Evolutionary conservation across 2,888 invertebrate genomes (phyloP), one percentile per base, ranked within the genome.

Genomic region (Leptothorax acervorum): DNA sequence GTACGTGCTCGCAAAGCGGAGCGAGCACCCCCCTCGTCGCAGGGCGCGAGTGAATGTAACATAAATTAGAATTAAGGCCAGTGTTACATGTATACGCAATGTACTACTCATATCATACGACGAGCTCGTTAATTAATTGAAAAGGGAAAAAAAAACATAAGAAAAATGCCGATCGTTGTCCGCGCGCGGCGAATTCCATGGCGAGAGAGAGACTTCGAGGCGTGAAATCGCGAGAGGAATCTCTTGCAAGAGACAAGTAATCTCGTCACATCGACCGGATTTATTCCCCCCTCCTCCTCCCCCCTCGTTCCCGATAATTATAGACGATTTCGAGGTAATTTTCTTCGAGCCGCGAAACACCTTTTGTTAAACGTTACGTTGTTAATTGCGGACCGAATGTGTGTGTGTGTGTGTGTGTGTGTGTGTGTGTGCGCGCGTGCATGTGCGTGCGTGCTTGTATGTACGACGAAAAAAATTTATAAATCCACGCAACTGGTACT

Each of bases 61-160:
- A 94, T 93, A 94, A 94, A 94, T 93, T 94, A 94, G 94, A 91
- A 92, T 94, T 94, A 94, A 94, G 94, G 94, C 94, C 94, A 95
- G 94, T 94, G 94, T 94, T 94, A 94, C 93, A 93, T 94, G 94
- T 95, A 95, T 95, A 94, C 94, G 95, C 94, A 94, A 92, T 93
- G 93, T 94, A 94, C 92, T 93, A 93, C 93, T 93, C 95, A 94
- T 94, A 95, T 94, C 94, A 94, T 93, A 94, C 90, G 92, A 92
- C 91, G 91, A 93, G 91, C 91, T 93, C 92, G 91, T 92, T 90
- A 60, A 79, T 70, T 51, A 70, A 81, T 60, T 91, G 89, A 91
- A 70, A 35, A 35, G 35, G 23, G 23, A 53, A 35, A 9, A 35
- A 51, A 53, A 53, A 51, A 45, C n/a, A n/a, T 12, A 51, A 53